Percentiles rank a stretch among this genome's conserved stretches.
Evolutionary conservation across 2,113 vertebrate genomes (phyloP).

Genomic region (Nasalis larvatus): DNA sequence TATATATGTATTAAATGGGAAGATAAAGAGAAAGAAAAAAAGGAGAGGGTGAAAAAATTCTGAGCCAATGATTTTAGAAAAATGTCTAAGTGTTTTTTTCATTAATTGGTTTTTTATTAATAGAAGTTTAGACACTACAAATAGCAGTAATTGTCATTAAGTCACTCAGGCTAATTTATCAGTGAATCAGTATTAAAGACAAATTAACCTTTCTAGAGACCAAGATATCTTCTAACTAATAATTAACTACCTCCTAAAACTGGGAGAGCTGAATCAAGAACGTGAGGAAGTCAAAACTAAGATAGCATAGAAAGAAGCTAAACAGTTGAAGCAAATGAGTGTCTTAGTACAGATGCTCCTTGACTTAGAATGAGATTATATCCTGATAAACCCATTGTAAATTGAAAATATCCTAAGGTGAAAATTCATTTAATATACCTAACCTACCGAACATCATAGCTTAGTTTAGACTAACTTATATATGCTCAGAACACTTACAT

Average conservation of each 20-base stretch:
- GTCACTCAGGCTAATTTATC: constrained; percentile 12
- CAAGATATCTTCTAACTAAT: background rate
- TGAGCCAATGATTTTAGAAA: background rate
- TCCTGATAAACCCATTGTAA: background rate
- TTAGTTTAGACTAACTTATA: background rate
- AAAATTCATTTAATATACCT: background rate
- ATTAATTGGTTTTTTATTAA: background rate
- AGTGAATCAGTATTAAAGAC: constrained; percentile 2
- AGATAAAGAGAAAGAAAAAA: background rate
- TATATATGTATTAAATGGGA: background rate
- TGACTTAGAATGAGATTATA: background rate
- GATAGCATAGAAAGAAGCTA: background rate
- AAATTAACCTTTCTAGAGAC: constrained; percentile 41
- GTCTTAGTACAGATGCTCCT: background rate
- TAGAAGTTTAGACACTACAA: background rate
- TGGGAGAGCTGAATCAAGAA: background rate
- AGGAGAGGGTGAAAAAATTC: background rate
- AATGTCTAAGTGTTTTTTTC: background rate
- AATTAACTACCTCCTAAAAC: background rate
- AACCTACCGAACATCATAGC: background rate
- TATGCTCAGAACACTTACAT: background rate
- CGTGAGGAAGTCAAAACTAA: background rate
- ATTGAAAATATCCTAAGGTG: background rate
- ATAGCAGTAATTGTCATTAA: background rate
- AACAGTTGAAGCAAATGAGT: background rate